A percentile compares a stretch with the other conserved stretches of the same genome.
phyloP scores from a whole-genome alignment of 2,797 vertebrate species.

The Channallabes apus region DNA sequence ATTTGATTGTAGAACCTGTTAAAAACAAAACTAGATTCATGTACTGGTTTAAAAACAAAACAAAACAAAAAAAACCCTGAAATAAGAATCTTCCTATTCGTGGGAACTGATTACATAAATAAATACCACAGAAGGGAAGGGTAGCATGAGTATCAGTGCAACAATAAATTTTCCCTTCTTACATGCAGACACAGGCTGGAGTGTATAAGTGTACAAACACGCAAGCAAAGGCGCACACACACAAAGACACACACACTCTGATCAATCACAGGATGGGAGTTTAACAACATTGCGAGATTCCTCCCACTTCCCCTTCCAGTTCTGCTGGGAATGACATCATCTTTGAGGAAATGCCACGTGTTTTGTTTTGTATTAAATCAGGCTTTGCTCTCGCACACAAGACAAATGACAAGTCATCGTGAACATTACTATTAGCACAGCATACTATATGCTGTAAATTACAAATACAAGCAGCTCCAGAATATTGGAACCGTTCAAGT shows the following conservation, averaged over 20 bases:
- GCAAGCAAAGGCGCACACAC: background rate
- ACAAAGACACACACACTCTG: slow-evolving; percentile 25
- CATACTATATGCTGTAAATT: background rate
- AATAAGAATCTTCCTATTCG: slow-evolving; percentile 17
- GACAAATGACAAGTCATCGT: slow-evolving; percentile 3
- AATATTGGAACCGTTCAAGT: background rate
- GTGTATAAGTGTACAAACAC: background rate
- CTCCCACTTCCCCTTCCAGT: slow-evolving; percentile 48
- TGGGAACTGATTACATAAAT: slow-evolving; percentile 35
- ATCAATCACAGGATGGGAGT: slow-evolving; percentile 47
- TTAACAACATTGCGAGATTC: slow-evolving; percentile 43
- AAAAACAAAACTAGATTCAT: slow-evolving; percentile 2
- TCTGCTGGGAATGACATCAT: slow-evolving; percentile 43
- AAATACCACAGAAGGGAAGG: slow-evolving; percentile 3
- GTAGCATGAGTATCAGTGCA: slow-evolving; percentile 8
- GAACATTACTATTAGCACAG: background rate
- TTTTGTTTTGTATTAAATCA: slow-evolving; percentile 37
- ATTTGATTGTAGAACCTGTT: background rate
- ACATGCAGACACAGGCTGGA: slow-evolving; percentile 26
- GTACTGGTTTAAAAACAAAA: background rate
- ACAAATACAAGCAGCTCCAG: background rate
- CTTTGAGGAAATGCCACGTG: slow-evolving; percentile 26
- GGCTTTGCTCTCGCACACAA: background rate
- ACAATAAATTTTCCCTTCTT: slow-evolving; percentile 33
- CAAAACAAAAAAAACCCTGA: background rate